Conservation (phyloP, 2,888 invertebrate species). For the Acrocyrtus sp. region DNA sequence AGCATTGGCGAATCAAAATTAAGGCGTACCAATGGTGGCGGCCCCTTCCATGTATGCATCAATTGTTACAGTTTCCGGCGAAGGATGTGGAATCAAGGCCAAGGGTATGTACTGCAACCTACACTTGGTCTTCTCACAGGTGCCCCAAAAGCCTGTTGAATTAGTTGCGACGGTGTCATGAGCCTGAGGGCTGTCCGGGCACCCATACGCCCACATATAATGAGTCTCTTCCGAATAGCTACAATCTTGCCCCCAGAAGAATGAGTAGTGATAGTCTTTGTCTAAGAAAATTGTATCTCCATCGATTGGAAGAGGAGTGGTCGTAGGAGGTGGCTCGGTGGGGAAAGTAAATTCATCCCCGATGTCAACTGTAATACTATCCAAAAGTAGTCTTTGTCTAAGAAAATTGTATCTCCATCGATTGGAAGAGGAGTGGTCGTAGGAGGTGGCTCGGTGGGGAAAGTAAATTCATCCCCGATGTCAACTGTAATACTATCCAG, state of each 20-base stretch:
- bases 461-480: slow-evolving; percentile 8
- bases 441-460: slow-evolving; percentile 11
- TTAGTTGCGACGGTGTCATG: neutral
- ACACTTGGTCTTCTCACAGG: neutral
- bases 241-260: slow-evolving; percentile 11
- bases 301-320: neutral
- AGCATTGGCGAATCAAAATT: too few species aligned
- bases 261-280: slow-evolving; percentile 6
- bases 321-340: slow-evolving; percentile 10
- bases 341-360: slow-evolving; percentile 8
- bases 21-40: slow-evolving; percentile 12
- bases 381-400: too few species aligned
- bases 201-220: slow-evolving; percentile 24
- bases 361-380: slow-evolving; percentile 6
- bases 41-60: slow-evolving; percentile 1
- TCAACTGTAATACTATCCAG: slow-evolving; percentile 7
- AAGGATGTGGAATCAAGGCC: neutral
- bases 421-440: slow-evolving; percentile 1
- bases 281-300: neutral
- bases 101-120: neutral
- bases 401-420: neutral
- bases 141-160: slow-evolving; percentile 18
- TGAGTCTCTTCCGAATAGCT: slow-evolving; percentile 2
- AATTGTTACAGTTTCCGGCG: neutral
- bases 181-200: neutral